Evolutionary conservation across 2,888 invertebrate species (phyloP), one percentile per base, ranked within the genome.

Genomic region (Melanophora roralis): DNA sequence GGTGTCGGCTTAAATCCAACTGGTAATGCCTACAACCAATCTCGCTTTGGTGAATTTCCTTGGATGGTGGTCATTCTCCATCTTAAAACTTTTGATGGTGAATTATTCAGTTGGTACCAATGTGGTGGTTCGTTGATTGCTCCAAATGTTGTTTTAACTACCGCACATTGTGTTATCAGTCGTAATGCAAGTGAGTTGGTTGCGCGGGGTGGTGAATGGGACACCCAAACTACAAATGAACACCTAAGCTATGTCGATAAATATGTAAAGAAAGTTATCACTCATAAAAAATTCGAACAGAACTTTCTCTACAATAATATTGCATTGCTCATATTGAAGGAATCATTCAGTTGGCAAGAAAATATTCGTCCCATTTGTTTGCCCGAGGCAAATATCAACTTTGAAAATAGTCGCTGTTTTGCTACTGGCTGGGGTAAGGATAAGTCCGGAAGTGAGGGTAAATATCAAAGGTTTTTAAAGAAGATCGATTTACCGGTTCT

Each of bases 1-100:
- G 96, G 96, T 0, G 92, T 95, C 0, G 94, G 94, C 3, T 93
- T 94, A 84, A 90, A 93, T n/a, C 95, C 95, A 40, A 93, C 19
- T 47, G 47, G 9, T 3, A 19, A 47, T 1, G 21, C 23, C 27
- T 27, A 27, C 27, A 27, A 27, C 27, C 4, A 27, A 27, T 27
- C 6, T 3, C 27, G 6, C 4, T 3, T 5, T 27, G 27, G 6
- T 5, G 27, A 27, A 27, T 27, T 27, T 27, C 27, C 27, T 27
- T 27, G 27, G 27, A 5, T 27, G 27, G 27, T 27, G 3, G 3
- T 6, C 27, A 27, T 27, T 27, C 27, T 27, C 4, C 3, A 3
- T 27, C 27, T 27, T 5, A 27, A 5, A 3, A 27, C 4, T 27
- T 27, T 5, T 27, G 6, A 27, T 27, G 27, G 27, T 5, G 6